Percentiles rank a stretch among this genome's conserved stretches.
These are phyloP conservation scores for Melitaea athalia DNA, from an alignment of 2,888 invertebrate species.

Conservation along the genomic window DNA sequence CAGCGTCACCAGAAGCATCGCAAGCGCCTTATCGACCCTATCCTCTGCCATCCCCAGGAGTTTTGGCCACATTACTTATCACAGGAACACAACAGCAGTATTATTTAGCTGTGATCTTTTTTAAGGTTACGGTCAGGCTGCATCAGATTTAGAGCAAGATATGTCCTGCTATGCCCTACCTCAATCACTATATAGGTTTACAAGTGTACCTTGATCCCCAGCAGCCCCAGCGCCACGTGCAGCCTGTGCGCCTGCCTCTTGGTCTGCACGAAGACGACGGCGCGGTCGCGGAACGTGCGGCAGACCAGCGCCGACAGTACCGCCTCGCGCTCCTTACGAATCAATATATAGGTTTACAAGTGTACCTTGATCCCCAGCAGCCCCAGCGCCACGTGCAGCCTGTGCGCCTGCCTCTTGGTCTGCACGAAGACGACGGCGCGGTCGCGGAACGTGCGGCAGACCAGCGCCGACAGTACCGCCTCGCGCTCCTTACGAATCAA, in stretches of 20 bases:
- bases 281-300: conserved; percentile 94
- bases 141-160: too few relatives aligned
- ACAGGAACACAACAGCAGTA: too few relatives aligned
- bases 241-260: conserved; percentile 97
- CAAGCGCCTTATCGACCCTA: too few relatives aligned
- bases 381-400: conserved; percentile 95
- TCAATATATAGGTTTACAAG: conserved; percentile 60
- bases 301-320: conserved; percentile 83
- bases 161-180: too few relatives aligned
- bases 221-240: conserved; percentile 94
- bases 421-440: conserved; percentile 97
- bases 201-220: conserved; percentile 88
- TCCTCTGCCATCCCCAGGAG: too few relatives aligned
- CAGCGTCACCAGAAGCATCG: too few relatives aligned
- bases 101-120: too few relatives aligned
- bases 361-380: conserved; percentile 91
- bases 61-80: too few relatives aligned
- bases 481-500: conserved; percentile 90
- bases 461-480: conserved; percentile 86
- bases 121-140: too few relatives aligned
- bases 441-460: conserved; percentile 91
- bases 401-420: conserved; percentile 97
- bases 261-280: conserved; percentile 98
- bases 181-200: too few relatives aligned
- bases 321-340: conserved; percentile 94